These are phyloP conservation scores for Sebastes minor DNA, from an alignment of 2,797 vertebrate genomes.

Conservation along the genomic window DNA sequence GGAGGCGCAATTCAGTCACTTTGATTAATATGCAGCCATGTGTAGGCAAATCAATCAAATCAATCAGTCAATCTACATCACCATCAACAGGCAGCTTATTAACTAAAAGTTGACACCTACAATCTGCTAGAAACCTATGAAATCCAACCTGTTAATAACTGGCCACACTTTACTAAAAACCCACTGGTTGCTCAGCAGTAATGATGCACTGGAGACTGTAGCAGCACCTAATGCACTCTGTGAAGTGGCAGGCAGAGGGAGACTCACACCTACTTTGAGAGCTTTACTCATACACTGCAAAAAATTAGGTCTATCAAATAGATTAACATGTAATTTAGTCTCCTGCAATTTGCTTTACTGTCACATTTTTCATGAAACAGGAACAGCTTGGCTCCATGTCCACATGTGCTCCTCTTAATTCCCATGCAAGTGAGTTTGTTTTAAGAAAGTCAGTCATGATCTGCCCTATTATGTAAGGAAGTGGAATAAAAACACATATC, in stretches of 20 bases:
- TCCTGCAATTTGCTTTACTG: neutral
- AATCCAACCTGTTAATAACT: neutral
- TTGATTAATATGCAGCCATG: neutral
- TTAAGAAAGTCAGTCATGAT: neutral
- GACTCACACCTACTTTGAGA: neutral
- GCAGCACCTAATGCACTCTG: neutral
- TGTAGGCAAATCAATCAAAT: neutral
- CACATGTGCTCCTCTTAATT: neutral
- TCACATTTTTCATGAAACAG: neutral
- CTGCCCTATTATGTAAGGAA: neutral
- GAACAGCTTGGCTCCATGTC: neutral
- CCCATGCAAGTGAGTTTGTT: no score
- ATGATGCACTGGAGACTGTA: neutral
- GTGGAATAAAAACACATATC: neutral
- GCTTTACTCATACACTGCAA: conserved; percentile 19
- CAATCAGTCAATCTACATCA: neutral
- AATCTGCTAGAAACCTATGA: no score
- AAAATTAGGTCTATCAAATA: neutral
- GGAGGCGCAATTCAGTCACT: neutral
- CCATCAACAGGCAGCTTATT: neutral
- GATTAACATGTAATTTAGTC: neutral
- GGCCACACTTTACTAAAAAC: neutral
- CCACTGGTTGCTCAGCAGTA: neutral
- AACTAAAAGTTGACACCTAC: neutral
- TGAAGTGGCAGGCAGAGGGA: conserved; percentile 36